These are phyloP conservation scores for Asteroscopus sphinx DNA, from an alignment of 2,888 invertebrate species.

Conservation along the genomic window DNA sequence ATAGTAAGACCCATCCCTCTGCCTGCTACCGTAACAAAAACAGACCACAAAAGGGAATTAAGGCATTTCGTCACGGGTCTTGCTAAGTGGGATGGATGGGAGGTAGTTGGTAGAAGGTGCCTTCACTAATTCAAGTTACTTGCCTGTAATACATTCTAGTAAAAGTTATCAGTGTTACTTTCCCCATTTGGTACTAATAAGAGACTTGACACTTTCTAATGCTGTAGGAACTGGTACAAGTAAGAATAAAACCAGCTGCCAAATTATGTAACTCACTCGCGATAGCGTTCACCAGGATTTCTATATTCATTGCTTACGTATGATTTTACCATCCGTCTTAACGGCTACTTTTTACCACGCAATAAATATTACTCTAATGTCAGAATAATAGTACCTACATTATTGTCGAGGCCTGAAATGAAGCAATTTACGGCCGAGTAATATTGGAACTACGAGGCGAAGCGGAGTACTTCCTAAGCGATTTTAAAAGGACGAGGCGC, in stretches of 20 bases:
- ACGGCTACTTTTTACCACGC: too few species aligned
- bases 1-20: slow-evolving; percentile 58
- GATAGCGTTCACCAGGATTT: too few species aligned
- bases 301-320: too few species aligned
- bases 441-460: too few species aligned
- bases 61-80: slow-evolving; percentile 60
- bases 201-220: slow-evolving; percentile 7
- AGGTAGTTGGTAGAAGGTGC: slow-evolving; percentile 59
- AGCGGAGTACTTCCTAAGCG: too few species aligned
- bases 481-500: too few species aligned
- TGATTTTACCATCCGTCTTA: too few species aligned
- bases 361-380: too few species aligned
- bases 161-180: slow-evolving; percentile 1
- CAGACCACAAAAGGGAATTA: slow-evolving; percentile 51
- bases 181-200: slow-evolving; percentile 13
- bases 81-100: slow-evolving; percentile 53
- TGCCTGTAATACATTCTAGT: slow-evolving; percentile 45
- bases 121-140: slow-evolving; percentile 66
- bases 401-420: too few species aligned
- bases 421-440: too few species aligned
- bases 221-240: slow-evolving; percentile 7
- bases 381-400: too few species aligned
- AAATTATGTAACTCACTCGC: too few species aligned
- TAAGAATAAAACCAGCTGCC: neutral
- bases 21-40: slow-evolving; percentile 38